These are phyloP conservation scores for Melolontha melolontha DNA, from an alignment of 2,888 invertebrate species.

Conservation along the genomic window DNA sequence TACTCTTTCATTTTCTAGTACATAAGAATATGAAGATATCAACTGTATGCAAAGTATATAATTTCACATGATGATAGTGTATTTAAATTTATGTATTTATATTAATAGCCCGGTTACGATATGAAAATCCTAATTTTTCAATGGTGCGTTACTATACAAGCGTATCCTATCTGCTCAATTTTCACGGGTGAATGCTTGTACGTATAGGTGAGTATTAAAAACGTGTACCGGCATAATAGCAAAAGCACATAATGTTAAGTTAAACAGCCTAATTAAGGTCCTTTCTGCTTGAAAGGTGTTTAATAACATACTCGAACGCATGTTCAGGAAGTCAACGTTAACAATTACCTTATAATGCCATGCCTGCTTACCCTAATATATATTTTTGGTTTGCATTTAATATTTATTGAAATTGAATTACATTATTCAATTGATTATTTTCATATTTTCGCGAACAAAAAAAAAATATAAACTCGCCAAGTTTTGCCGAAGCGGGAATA, in stretches of 20 bases:
- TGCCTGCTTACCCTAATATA: conserved; percentile 13
- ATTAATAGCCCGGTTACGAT: no score
- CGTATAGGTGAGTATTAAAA: conserved; percentile 35
- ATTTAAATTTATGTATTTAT: no score
- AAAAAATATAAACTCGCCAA: no score
- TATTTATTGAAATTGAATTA: conserved; percentile 24
- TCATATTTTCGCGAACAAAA: no score
- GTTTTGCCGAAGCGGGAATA: no score
- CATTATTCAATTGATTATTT: neutral
- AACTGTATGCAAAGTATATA: no score
- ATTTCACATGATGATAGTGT: no score
- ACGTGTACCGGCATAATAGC: conserved; percentile 41
- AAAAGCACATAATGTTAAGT: conserved; percentile 40
- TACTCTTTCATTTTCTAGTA: no score
- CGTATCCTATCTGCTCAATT: conserved; percentile 26
- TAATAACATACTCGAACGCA: conserved; percentile 21
- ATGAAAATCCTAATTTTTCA: no score
- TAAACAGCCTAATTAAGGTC: conserved; percentile 45
- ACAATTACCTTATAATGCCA: conserved; percentile 14
- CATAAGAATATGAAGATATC: no score
- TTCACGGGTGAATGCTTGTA: conserved; percentile 39
- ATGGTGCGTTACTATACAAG: no score
- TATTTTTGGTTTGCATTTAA: neutral
- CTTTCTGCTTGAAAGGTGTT: conserved; percentile 34
- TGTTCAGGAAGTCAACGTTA: conserved; percentile 33